Percentiles rank a stretch among this genome's conserved stretches.
phyloP scores from a whole-genome alignment of 2,797 vertebrate species.

The Pangasius larnaudii region DNA sequence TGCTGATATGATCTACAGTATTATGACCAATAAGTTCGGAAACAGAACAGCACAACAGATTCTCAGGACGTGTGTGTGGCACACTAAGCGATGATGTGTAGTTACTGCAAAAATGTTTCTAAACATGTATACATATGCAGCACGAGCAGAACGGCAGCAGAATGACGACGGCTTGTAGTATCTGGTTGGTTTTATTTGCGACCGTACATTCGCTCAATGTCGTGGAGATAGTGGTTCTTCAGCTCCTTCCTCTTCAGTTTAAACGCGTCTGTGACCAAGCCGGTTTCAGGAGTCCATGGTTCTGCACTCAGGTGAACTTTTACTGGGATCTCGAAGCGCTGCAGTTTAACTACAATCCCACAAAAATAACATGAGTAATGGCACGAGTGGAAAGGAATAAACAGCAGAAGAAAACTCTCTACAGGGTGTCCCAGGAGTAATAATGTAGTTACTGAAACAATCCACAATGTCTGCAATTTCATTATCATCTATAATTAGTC shows the following conservation, averaged over 20 bases:
- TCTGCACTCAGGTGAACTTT: constrained; percentile 94
- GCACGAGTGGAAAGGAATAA: background rate
- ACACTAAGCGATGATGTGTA: constrained; percentile 31
- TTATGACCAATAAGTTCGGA: background rate
- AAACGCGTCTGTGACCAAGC: constrained; percentile 96
- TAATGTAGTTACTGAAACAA: background rate
- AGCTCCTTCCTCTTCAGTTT: constrained; percentile 97
- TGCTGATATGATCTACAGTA: constrained; percentile 27
- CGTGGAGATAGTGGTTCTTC: constrained; percentile 94
- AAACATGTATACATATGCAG: constrained; percentile 44
- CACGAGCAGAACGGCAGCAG: constrained; percentile 14
- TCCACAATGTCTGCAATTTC: background rate
- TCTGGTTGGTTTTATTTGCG: constrained; percentile 79
- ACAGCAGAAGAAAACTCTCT: background rate
- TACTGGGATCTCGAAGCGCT: constrained; percentile 94
- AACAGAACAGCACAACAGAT: constrained; percentile 1
- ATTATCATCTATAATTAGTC: background rate
- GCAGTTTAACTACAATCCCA: constrained; percentile 85
- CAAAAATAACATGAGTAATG: background rate
- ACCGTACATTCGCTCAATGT: constrained; percentile 98
- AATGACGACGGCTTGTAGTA: constrained; percentile 37
- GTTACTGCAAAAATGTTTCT: constrained; percentile 27
- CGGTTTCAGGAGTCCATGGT: constrained; percentile 97
- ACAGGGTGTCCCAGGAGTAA: background rate
- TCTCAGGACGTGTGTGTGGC: background rate